phyloP scores from a whole-genome alignment of 1,140 invertebrate genomes.

The Apolygus lucorum region DNA sequence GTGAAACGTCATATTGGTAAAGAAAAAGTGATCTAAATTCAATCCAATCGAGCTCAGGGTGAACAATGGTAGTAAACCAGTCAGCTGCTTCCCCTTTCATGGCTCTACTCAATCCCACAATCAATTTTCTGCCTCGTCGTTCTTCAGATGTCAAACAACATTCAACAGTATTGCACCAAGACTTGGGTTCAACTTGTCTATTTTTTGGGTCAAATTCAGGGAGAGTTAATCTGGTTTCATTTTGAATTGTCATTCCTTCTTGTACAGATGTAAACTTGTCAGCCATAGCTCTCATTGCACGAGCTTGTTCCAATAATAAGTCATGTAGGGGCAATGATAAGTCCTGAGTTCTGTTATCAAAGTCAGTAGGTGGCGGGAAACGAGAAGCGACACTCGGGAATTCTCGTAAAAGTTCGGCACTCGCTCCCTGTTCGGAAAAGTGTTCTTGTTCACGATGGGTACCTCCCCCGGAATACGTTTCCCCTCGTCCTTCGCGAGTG shows the following conservation, averaged over 20 bases:
- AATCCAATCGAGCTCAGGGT: not conserved
- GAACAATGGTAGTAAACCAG: not conserved
- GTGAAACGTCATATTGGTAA: not conserved
- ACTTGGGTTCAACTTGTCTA: not conserved
- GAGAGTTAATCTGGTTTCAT: not conserved
- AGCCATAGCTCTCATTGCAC: not conserved
- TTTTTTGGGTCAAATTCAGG: not conserved
- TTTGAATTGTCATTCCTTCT: not conserved
- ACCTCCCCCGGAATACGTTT: no score
- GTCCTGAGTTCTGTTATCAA: not conserved
- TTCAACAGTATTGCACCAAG: not conserved
- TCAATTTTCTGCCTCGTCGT: not conserved
- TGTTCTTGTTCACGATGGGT: no score
- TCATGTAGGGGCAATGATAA: not conserved
- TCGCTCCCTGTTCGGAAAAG: no score
- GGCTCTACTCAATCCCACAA: not conserved
- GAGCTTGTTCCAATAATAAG: not conserved
- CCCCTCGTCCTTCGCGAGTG: no score
- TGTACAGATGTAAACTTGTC: not conserved
- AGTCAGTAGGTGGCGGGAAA: not conserved
- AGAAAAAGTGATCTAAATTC: not conserved
- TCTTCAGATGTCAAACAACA: not conserved
- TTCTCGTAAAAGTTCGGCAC: no score
- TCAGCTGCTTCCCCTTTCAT: not conserved
- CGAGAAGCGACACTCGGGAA: no score